Evolutionary conservation across 2,888 invertebrate genomes (phyloP), one percentile per base, ranked within the genome.

Genomic region (Pristionchus japonicus): DNA sequence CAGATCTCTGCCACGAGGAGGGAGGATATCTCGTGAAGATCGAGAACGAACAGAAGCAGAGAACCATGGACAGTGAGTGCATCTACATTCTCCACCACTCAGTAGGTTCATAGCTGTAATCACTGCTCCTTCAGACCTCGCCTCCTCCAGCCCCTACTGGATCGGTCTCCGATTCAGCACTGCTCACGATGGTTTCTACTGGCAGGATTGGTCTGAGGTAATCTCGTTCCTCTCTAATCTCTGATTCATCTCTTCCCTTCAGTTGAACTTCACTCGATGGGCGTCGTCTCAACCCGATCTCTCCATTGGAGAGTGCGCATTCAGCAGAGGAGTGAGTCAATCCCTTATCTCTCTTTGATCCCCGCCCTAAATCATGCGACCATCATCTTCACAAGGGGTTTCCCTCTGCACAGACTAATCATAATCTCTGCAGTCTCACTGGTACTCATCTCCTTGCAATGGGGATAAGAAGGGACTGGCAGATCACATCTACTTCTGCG

Each of bases 131-230:
- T n/a, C 40, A 74, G 74, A 40, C 20, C 43, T 74, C 20, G n/a
- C 74, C 43, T 40, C 74, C 40, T 40, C 82, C 13, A 31, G 31
- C 82, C 31, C 82, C 17, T 82, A 82, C 49, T 82, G 82, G 82
- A 82, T 82, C 49, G 82, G 82, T 49, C 82, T 82, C 13, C 17
- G 34, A 3, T 49, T 40, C 82, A 31, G 31, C 49, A 6, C 3
- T 20, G 27, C 49, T 31, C 31, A 27, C 9, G 49, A 27, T 7
- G 13, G 27, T 15, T 82, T 82, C 82, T 82, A 27, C 82, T 82
- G 82, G 82, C 82, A 49, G 31, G 82, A 82, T 40, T 82, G 82
- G 82, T 40, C 49, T 82, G 49, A 47, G 49, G 82, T 82, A 82
- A 3, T 77, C n/a, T 43, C 6, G 13, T 7, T 74, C 31, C 74